Base-by-base conservation (phyloP, 2,888 invertebrate species). In the Halictus quadricinctus region DNA sequence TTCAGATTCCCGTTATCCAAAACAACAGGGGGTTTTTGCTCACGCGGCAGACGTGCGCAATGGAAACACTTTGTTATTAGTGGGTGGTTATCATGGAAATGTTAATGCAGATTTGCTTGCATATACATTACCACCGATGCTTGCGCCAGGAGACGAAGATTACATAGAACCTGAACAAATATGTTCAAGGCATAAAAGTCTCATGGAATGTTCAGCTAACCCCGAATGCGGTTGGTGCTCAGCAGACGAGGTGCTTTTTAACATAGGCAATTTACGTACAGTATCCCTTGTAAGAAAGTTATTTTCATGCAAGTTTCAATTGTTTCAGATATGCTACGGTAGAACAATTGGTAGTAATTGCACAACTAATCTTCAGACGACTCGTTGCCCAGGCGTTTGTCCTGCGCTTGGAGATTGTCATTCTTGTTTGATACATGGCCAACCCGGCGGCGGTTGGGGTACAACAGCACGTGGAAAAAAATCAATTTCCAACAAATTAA, bases 191-290 rank as follows among this genome's bases (percentile, higher is more conserved):
- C 98, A 98, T 93, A 96, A 96, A 89, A 96, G 96, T 50, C 96
- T 97, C 89, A 96, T 97, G 1, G 97, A 97, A 92, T 98, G 98
- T 92, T 96, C 97, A 0, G 97, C 98, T 0, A 98, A 99, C 95
- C 98, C 98, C 0, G 98, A 98, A 94, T 99, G 99, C 93, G 98
- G 98, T 21, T 98, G 98, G 98, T 99, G 99, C 94, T 97, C 98
- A 0, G 97, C 97, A 43, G 97, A 97, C 88, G 97, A 96, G 88
- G 96, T 96, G 87, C 5, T 18, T 29, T 29, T 36, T 72, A 70
- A 70, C 15, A 13, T 36, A 46, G 12, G 41, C 58, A 80, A 18
- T 36, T 13, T 81, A 21, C 8, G 3, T 77, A 50, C 50, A 50
- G 50, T 21, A 21, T 58, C n/a, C n/a, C 60, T 64, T 36, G 10